A percentile compares a stretch with the other conserved stretches of the same genome.
Evolutionary conservation across 2,888 invertebrate genomes (phyloP).

Genomic region (Drosophila phalerata): DNA sequence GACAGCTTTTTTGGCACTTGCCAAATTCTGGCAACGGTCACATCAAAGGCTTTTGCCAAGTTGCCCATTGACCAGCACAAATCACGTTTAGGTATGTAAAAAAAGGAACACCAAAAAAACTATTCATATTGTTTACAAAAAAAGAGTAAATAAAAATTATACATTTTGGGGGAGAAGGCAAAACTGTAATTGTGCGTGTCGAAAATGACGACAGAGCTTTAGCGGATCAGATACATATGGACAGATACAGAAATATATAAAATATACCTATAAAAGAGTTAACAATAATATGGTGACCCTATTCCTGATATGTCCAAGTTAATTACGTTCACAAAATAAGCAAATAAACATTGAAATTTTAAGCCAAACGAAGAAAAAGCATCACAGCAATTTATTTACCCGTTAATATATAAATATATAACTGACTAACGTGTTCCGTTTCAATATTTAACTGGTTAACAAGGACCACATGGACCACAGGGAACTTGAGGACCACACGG

Average conservation of each 20-base stretch:
- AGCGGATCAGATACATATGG: slow-evolving; percentile 20
- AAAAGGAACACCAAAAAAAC: slow-evolving; percentile 26
- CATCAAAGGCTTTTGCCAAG: slow-evolving; percentile 53
- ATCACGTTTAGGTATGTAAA: slow-evolving; percentile 50
- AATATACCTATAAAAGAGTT: neutral
- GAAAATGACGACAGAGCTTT: slow-evolving; percentile 45
- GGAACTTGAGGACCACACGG: slow-evolving; percentile 16
- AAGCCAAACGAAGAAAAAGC: slow-evolving; percentile 4
- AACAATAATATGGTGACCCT: too few species aligned
- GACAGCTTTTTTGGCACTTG: slow-evolving; percentile 52
- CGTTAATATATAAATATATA: neutral
- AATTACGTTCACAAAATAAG: too few species aligned
- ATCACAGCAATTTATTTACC: slow-evolving; percentile 5
- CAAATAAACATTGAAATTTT: neutral
- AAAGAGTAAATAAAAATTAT: too few species aligned
- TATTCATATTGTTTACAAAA: slow-evolving; percentile 3
- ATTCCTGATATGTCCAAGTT: too few species aligned
- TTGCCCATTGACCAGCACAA: slow-evolving; percentile 57
- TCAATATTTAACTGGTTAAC: neutral
- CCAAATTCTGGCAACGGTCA: slow-evolving; percentile 43
- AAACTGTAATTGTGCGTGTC: slow-evolving; percentile 64
- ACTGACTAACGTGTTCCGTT: neutral
- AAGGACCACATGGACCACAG: slow-evolving; percentile 12
- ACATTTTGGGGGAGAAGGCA: neutral
- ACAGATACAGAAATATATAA: neutral